A percentile compares a stretch with the other conserved stretches of the same genome.
phyloP scores from a whole-genome alignment of 92 coral and sea anemone genomes.

The Paragorgia papillata region DNA sequence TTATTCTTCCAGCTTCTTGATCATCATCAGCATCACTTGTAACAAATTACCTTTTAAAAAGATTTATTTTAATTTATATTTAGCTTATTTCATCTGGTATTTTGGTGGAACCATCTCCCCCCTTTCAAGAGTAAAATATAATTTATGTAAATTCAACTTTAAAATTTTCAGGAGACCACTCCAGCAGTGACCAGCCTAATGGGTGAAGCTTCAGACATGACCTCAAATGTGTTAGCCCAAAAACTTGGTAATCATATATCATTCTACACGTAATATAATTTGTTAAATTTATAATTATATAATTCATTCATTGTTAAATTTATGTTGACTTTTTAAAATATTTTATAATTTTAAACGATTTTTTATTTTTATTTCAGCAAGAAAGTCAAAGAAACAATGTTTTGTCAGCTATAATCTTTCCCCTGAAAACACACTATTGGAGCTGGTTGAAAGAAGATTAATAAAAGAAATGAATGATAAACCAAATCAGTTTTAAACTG shows the following conservation, averaged over 20 bases:
- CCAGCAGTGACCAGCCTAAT: constrained; percentile 82
- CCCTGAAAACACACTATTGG: constrained; percentile 62
- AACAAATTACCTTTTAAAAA: too few relatives aligned
- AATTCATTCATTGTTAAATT: too few relatives aligned
- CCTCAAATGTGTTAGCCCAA: constrained; percentile 78
- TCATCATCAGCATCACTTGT: too few relatives aligned
- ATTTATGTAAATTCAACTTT: too few relatives aligned
- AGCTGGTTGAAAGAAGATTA: constrained; percentile 75
- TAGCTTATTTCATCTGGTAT: too few relatives aligned
- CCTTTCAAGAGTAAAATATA: too few relatives aligned
- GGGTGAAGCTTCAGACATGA: constrained; percentile 71
- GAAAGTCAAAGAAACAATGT: constrained; percentile 85
- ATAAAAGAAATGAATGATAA: constrained; percentile 68
- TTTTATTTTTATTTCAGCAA: constrained; percentile 60
- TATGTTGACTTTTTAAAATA: too few relatives aligned
- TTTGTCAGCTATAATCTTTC: constrained; percentile 85
- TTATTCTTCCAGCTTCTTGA: too few relatives aligned
- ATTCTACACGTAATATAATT: neutral
- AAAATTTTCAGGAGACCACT: constrained; percentile 58
- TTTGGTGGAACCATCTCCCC: too few relatives aligned
- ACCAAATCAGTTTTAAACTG: constrained; percentile 74
- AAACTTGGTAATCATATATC: constrained; percentile 82
- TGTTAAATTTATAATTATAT: too few relatives aligned
- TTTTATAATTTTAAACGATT: too few relatives aligned
- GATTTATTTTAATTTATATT: too few relatives aligned